Percentiles rank a stretch among this genome's conserved stretches.
phyloP scores from a whole-genome alignment of 1,140 invertebrate genomes.

The Saccostrea cuccullata region DNA sequence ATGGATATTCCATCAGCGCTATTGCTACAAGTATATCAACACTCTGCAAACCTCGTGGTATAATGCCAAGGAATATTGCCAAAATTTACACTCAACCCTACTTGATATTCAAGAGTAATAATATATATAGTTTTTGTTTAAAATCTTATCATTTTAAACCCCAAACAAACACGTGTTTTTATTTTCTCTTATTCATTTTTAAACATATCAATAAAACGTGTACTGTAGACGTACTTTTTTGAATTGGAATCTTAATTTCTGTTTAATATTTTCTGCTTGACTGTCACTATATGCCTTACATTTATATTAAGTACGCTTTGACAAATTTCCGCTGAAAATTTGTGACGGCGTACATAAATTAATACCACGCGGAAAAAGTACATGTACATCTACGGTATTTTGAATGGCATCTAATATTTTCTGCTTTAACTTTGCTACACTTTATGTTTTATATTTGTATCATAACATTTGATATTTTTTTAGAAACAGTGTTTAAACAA shows the following conservation, averaged over 20 bases:
- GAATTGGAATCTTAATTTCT: no score
- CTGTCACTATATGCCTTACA: no score
- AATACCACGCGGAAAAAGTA: no score
- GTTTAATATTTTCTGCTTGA: no score
- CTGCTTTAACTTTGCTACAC: not conserved
- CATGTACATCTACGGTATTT: no score
- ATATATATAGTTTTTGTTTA: not conserved
- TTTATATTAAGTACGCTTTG: no score
- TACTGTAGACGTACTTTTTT: no score
- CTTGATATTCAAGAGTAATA: not conserved
- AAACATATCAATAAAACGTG: no score
- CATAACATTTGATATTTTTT: not conserved
- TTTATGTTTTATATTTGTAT: not conserved
- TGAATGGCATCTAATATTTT: not conserved
- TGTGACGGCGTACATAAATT: no score
- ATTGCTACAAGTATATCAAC: constrained; percentile 9
- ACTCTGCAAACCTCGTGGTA: not conserved
- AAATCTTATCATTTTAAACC: not conserved
- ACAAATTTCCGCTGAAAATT: no score
- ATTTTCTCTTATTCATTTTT: not conserved
- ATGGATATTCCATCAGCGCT: constrained; percentile 12
- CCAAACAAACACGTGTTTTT: not conserved
- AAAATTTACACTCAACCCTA: not conserved
- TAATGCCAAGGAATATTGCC: not conserved
- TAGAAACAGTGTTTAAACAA: not conserved